Base-by-base conservation (phyloP, 2,888 invertebrate genomes). In the Stegana nigrithorax region DNA sequence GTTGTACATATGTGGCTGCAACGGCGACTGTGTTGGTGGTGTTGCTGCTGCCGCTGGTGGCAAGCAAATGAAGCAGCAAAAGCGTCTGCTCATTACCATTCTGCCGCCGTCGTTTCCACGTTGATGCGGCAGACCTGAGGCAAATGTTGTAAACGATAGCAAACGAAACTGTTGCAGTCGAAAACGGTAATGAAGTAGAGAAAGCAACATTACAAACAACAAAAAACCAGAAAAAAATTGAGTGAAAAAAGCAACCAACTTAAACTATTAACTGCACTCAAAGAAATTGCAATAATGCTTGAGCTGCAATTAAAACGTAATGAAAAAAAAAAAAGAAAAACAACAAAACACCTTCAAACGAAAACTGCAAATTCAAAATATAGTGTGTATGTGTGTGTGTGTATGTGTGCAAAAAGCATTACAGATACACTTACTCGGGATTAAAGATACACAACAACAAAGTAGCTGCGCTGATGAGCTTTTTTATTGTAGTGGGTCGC, bases 41-140 rank as follows among this genome's bases (percentile, higher is more conserved):
- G n/a, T n/a, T n/a, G n/a, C n/a, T n/a, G n/a, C n/a, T n/a, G 8
- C n/a, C 8, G 50, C 23, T 12, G 12, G 0, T 50, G 50, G 23
- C 19, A 36, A 21, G 17, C 4, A 60, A 58, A 60, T 45, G 42
- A 36, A 27, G 19, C 27, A 19, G 12, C 21, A 19, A 10, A 25
- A 23, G 25, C 71, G 73, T 73, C 73, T 56, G 71, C 65, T 67
- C 53, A 45, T 42, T 60, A 56, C 47, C 57, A n/a, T n/a, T n/a
- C n/a, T n/a, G n/a, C n/a, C n/a, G n/a, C n/a, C n/a, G n/a, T n/a
- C n/a, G n/a, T n/a, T n/a, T n/a, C n/a, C n/a, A n/a, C n/a, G n/a
- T n/a, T n/a, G n/a, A n/a, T n/a, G n/a, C n/a, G n/a, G n/a, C n/a
- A n/a, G n/a, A n/a, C n/a, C n/a, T n/a, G n/a, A n/a, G n/a, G n/a